A percentile compares a stretch with the other conserved stretches of the same genome.
Conservation (phyloP, 2,888 invertebrate genomes). For the Mystacides longicornis region DNA sequence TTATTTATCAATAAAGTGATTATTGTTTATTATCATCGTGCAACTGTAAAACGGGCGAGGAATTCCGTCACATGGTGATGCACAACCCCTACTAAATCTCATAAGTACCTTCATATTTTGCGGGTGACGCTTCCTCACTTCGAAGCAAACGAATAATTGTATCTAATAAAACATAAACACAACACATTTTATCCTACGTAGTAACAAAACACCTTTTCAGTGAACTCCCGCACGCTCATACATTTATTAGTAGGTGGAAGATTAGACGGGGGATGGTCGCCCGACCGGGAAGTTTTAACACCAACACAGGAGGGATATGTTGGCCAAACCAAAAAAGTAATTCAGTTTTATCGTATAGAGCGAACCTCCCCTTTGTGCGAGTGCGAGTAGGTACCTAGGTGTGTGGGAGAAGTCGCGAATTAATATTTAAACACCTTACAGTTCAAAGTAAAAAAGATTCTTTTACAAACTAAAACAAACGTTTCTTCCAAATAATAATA, state of each 20-base stretch:
- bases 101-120: no score
- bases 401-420: neutral
- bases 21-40: no score
- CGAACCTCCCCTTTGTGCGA: slow-evolving; percentile 11
- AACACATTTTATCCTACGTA: neutral
- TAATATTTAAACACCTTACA: slow-evolving; percentile 7
- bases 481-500: no score
- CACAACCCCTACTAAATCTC: no score
- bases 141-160: no score
- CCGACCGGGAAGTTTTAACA: slow-evolving; percentile 20
- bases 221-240: slow-evolving; percentile 21
- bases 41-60: no score
- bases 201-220: slow-evolving; percentile 20
- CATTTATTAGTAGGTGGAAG: slow-evolving; percentile 26
- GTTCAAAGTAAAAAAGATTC: neutral
- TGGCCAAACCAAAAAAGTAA: slow-evolving; percentile 22
- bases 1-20: no score
- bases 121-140: no score
- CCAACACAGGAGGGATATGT: slow-evolving; percentile 17
- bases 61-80: no score
- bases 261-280: slow-evolving; percentile 26
- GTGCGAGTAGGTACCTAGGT: no score
- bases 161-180: neutral
- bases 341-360: slow-evolving; percentile 24
- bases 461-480: neutral